Evolutionary conservation across 2,113 vertebrate genomes (phyloP).

Genomic region (Gila orcuttii): DNA sequence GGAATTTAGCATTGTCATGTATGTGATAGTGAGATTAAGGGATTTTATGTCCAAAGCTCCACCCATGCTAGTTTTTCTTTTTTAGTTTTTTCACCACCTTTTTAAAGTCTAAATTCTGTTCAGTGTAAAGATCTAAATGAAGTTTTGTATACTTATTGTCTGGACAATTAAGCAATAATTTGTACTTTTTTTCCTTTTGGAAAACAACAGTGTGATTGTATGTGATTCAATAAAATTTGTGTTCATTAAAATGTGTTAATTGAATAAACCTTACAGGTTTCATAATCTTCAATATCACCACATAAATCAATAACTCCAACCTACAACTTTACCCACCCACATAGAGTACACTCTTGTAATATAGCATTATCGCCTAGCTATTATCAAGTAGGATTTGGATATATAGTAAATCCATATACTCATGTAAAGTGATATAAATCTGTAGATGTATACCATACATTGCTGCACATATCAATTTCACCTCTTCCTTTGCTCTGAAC

Average conservation of each 20-base stretch:
- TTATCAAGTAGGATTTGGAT: too few relatives aligned
- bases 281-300: too few relatives aligned
- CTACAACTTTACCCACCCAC: too few relatives aligned
- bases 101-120: neutral
- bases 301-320: too few relatives aligned
- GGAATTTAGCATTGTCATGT: neutral
- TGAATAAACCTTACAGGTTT: too few relatives aligned
- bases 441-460: neutral
- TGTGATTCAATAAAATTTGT: too few relatives aligned
- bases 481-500: neutral
- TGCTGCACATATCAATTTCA: neutral
- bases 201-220: too few relatives aligned
- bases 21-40: slow-evolving; percentile 31
- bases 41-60: neutral
- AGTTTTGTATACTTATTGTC: neutral
- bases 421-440: neutral
- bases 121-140: neutral
- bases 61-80: neutral
- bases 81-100: neutral
- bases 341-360: neutral
- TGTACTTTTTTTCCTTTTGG: too few relatives aligned
- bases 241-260: too few relatives aligned
- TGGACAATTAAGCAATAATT: neutral
- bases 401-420: too few relatives aligned
- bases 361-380: neutral